Percentiles rank a stretch among this genome's conserved stretches.
Evolutionary conservation across 2,797 vertebrate species (phyloP).

Genomic region (Sebastes jordani): DNA sequence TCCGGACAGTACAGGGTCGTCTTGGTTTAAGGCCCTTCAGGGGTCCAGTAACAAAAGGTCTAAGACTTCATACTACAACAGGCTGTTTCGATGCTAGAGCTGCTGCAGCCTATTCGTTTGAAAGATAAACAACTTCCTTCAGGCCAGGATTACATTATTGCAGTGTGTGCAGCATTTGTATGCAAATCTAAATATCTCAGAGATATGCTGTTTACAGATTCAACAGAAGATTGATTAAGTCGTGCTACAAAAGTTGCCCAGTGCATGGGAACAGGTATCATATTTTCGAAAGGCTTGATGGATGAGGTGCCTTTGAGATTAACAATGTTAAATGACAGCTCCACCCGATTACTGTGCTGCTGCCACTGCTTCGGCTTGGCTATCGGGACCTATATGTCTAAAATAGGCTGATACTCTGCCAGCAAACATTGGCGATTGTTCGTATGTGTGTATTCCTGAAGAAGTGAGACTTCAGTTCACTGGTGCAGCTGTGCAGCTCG

Average conservation of each 20-base stretch:
- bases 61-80: neutral
- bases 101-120: constrained; percentile 13
- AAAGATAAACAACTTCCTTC: constrained; percentile 21
- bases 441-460: neutral
- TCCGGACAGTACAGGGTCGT: neutral
- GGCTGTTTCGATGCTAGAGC: neutral
- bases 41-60: neutral
- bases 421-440: neutral
- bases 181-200: constrained; percentile 27
- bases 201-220: constrained; percentile 3
- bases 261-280: constrained; percentile 14
- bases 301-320: constrained; percentile 33
- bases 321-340: constrained; percentile 38
- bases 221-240: constrained; percentile 31
- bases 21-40: neutral
- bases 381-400: constrained; percentile 23
- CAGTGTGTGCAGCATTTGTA: neutral
- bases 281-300: constrained; percentile 12
- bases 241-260: neutral
- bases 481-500: neutral
- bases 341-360: constrained; percentile 35
- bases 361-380: constrained; percentile 14
- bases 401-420: constrained; percentile 4
- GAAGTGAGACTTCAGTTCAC: neutral
- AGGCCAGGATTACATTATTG: neutral